These are phyloP conservation scores for Synodontis membranacea DNA, from an alignment of 2,113 vertebrate species.

Conservation along the genomic window DNA sequence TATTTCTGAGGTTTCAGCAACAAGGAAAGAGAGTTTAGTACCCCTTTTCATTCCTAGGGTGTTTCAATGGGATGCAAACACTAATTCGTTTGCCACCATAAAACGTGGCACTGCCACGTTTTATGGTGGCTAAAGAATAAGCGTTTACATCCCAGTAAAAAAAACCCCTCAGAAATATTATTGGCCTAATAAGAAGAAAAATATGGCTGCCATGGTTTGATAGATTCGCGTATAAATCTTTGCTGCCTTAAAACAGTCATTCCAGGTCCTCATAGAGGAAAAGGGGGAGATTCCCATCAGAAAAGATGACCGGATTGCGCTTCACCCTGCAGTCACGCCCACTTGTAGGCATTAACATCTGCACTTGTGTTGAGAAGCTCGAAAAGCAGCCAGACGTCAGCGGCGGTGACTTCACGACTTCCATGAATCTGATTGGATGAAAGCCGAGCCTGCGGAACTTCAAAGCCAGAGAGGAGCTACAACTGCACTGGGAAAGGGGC, in stretches of 20 bases:
- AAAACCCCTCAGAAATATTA: not conserved
- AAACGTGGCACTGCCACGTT: not conserved
- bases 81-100: not conserved
- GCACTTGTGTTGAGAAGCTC: slow-evolving; percentile 21
- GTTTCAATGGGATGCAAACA: not conserved
- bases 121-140: not conserved
- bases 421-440: slow-evolving; percentile 82
- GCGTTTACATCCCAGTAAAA: not conserved
- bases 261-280: not conserved
- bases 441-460: slow-evolving; percentile 81
- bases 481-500: slow-evolving; percentile 84
- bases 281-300: not conserved
- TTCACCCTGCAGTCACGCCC: slow-evolving; percentile 20
- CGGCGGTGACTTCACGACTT: slow-evolving; percentile 46
- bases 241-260: not conserved
- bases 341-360: slow-evolving; percentile 39
- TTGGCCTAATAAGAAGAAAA: not conserved
- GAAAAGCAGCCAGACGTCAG: slow-evolving; percentile 31
- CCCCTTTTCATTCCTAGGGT: not conserved
- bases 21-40: not conserved
- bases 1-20: not conserved
- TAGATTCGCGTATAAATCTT: slow-evolving; percentile 6
- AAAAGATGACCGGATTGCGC: slow-evolving; percentile 14
- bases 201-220: slow-evolving; percentile 1
- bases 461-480: slow-evolving; percentile 87